Evolutionary conservation across 2,888 invertebrate genomes (phyloP), one percentile per base, ranked within the genome.

Genomic region (Abrostola triplasia): DNA sequence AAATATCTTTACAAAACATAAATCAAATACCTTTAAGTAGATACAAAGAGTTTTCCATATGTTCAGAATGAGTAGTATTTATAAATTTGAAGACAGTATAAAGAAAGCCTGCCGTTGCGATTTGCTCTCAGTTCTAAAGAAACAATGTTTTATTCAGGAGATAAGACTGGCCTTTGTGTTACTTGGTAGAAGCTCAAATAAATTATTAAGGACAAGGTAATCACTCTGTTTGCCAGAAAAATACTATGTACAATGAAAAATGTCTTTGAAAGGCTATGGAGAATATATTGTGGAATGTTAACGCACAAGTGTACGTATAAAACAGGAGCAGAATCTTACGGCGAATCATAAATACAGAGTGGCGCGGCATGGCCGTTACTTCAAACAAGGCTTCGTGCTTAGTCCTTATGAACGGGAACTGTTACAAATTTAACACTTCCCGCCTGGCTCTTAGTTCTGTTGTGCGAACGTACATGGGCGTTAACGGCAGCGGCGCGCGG

Each of bases 81-180:
- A 58, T 66, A 64, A 59, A 64, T 58, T 74, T 67, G 69, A 77
- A 79, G 78, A 84, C 79, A 78, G 72, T 77, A 81, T 84, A 81
- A 78, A 83, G 66, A 72, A 83, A 82, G 83, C 77, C 78, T 81
- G 81, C 79, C 76, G 73, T 82, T 80, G 80, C 85, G 82, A 85
- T 87, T 88, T 85, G 81, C 84, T 85, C 82, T 79, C 83, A 81
- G 84, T 83, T 85, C 83, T 83, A 86, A 85, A 86, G 82, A 84
- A 82, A 84, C 76, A 78, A 92, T 92, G 90, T 92, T 90, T 92
- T 91, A 92, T 92, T 91, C 91, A 92, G 80, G 73, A 88, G 86
- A 86, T 88, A 89, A 88, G 85, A 86, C 90, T 88, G 88, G 88
- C 88, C 90, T 92, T 89, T 89, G 91, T 88, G 88, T 88, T 89